A percentile compares a stretch with the other conserved stretches of the same genome.
These are phyloP conservation scores for Gila robusta DNA, from an alignment of 2,797 vertebrate species.

Conservation along the genomic window DNA sequence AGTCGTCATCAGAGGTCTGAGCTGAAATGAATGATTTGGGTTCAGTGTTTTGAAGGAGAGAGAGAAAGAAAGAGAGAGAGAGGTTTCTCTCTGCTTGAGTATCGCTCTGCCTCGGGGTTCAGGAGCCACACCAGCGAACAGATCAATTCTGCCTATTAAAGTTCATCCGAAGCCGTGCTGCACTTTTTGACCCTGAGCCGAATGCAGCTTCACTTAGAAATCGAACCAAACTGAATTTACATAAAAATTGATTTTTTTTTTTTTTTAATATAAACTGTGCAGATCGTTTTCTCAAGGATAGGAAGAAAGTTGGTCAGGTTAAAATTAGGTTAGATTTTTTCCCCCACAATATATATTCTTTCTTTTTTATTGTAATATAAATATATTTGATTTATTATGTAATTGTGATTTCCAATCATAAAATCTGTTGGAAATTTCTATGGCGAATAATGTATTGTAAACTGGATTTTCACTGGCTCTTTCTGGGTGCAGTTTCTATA, in stretches of 20 bases:
- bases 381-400: not conserved
- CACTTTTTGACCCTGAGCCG: slow-evolving; percentile 64
- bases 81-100: slow-evolving; percentile 44
- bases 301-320: not conserved
- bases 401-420: not conserved
- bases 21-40: slow-evolving; percentile 16
- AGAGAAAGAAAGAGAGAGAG: not conserved
- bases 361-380: not conserved
- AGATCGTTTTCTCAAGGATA: not conserved
- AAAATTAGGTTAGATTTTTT: no score
- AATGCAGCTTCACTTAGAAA: slow-evolving; percentile 7
- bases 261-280: not conserved
- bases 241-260: not conserved
- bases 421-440: not conserved
- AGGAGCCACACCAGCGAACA: slow-evolving; percentile 57
- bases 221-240: not conserved
- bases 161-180: slow-evolving; percentile 59
- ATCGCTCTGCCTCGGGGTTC: slow-evolving; percentile 61
- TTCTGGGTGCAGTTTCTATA: not conserved
- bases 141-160: slow-evolving; percentile 75
- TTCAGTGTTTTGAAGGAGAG: slow-evolving; percentile 27
- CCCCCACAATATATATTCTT: not conserved
- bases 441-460: not conserved
- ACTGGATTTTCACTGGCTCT: not conserved
- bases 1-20: not conserved